A percentile compares a stretch with the other conserved stretches of the same genome.
phyloP scores from a whole-genome alignment of 2,888 invertebrate genomes.

The Drosophila parthenogenetica region DNA sequence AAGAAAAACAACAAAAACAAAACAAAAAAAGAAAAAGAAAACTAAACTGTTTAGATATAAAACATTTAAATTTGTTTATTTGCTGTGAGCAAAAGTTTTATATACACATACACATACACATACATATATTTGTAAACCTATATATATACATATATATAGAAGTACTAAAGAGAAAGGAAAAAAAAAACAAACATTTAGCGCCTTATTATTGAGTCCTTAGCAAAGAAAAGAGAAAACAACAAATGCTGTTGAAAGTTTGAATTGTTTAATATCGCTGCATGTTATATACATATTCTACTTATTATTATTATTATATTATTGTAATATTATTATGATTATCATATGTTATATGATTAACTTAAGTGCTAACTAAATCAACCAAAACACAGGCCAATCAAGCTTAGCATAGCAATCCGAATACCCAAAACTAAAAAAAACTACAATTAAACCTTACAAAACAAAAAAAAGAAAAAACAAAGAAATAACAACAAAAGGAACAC shows the following conservation, averaged over 20 bases:
- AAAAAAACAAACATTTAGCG: constrained; percentile 56
- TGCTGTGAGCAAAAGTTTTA: constrained; percentile 40
- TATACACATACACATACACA: constrained; percentile 36
- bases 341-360: constrained; percentile 57
- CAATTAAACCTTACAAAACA: constrained; percentile 11
- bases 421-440: constrained; percentile 30
- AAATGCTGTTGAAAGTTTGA: constrained; percentile 41
- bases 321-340: constrained; percentile 31
- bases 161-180: constrained; percentile 15
- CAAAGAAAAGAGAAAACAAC: constrained; percentile 32
- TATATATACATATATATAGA: constrained; percentile 31
- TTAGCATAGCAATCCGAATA: constrained; percentile 62
- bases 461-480: constrained; percentile 9
- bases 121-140: constrained; percentile 32
- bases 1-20: constrained; percentile 8
- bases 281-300: constrained; percentile 48
- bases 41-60: constrained; percentile 26
- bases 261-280: constrained; percentile 54
- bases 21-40: constrained; percentile 10
- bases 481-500: constrained; percentile 29
- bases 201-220: constrained; percentile 74
- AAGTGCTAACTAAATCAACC: constrained; percentile 61
- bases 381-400: constrained; percentile 64
- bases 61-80: constrained; percentile 28
- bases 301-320: constrained; percentile 19